These are phyloP conservation scores for Drosophila leontia DNA, from an alignment of 1,140 invertebrate species.

Conservation along the genomic window DNA sequence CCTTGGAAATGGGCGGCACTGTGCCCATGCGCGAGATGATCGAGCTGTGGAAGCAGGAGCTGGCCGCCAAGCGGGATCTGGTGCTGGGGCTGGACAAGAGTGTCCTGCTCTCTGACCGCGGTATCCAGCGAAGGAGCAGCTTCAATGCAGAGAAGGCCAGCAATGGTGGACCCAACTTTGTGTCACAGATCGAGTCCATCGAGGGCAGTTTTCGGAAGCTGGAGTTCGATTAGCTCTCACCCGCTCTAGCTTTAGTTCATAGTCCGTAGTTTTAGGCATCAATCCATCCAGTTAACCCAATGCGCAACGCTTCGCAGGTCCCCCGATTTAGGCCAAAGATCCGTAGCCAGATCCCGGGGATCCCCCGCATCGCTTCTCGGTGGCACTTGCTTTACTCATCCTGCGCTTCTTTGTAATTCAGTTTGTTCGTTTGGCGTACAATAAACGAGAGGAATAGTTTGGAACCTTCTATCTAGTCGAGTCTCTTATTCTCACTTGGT, in stretches of 20 bases:
- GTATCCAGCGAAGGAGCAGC: constrained; percentile 86
- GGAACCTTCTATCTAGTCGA: background rate
- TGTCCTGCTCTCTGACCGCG: constrained; percentile 87
- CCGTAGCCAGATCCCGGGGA: constrained; percentile 31
- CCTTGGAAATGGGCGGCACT: constrained; percentile 91
- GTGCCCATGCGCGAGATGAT: constrained; percentile 91
- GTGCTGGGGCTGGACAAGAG: constrained; percentile 90
- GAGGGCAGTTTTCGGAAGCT: constrained; percentile 90
- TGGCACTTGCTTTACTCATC: constrained; percentile 76
- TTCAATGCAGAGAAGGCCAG: constrained; percentile 84
- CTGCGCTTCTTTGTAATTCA: constrained; percentile 74
- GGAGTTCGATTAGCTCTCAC: constrained; percentile 87
- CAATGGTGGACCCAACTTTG: constrained; percentile 75
- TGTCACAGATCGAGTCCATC: constrained; percentile 85
- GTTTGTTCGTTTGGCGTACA: constrained; percentile 63
- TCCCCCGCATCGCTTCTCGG: constrained; percentile 66
- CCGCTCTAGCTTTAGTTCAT: constrained; percentile 26
- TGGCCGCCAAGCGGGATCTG: constrained; percentile 87
- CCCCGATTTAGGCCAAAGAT: constrained; percentile 24
- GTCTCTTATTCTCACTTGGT: constrained; percentile 34
- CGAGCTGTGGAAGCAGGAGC: constrained; percentile 88
- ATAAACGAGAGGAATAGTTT: constrained; percentile 67
- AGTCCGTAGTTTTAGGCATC: constrained; percentile 64
- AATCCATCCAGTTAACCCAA: constrained; percentile 51
- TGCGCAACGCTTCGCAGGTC: constrained; percentile 62